Evolutionary conservation across 2,888 invertebrate genomes (phyloP), one percentile per base, ranked within the genome.

Genomic region (Perithous albicinctus): DNA sequence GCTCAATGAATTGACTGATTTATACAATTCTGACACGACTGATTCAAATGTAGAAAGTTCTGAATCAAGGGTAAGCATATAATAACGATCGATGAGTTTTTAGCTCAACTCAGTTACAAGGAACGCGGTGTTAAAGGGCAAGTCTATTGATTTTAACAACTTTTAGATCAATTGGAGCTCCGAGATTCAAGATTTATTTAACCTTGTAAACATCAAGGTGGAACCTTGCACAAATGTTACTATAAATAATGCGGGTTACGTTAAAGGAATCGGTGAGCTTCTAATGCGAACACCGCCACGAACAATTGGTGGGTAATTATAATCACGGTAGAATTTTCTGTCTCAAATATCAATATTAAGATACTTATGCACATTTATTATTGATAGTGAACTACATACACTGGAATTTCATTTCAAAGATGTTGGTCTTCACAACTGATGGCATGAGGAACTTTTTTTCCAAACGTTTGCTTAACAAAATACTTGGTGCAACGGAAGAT

Each of bases 331-430:
- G 35, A 8, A 56, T 54, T 38, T 15, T 12, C 10, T 38, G 20
- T 26, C 1, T 4, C 10, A 20, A 41, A 29, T 32, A 7, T 7
- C 15, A 46, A 6, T 32, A 8, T 15, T 7, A n/a, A 54, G 18
- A 56, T 18, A 15, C 23, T 20, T 8, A 66, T 38, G 5, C 12
- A 46, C n/a, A 77, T 38, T n/a, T 29, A 8, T 10, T 18, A 1
- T 72, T 4, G 6, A 29, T 54, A 84, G 83, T 81, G 2, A 84
- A 84, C 64, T 85, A 80, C 61, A 70, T 85, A 1, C 85, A 85
- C 35, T 84, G 85, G 84, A 46, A 78, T 15, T 84, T 85, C 18
- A 56, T 85, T 6, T 78, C 67, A 38, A 41, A 54, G 41, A 83
- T 74, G 76, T 48, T 83, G 10, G 15, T 23, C 1, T 84, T 82